phyloP scores from a whole-genome alignment of 2,113 vertebrate genomes.

The Apteryx mantelli region DNA sequence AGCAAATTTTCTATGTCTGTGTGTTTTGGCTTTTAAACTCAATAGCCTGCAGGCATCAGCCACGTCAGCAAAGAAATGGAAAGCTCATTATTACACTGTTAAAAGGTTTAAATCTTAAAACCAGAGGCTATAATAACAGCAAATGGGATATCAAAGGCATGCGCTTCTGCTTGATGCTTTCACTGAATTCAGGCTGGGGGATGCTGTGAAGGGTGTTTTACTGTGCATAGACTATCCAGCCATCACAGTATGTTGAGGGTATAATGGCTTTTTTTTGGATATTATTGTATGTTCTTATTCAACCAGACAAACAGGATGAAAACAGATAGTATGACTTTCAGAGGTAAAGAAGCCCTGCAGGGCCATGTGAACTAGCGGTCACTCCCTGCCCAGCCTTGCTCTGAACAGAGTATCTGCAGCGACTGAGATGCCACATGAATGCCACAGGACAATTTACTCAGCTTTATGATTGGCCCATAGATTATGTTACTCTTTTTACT shows the following conservation, averaged over 20 bases:
- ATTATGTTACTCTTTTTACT: neutral
- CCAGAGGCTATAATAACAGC: slow-evolving; percentile 45
- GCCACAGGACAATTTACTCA: neutral
- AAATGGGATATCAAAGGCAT: slow-evolving; percentile 19
- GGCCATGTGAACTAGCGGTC: neutral
- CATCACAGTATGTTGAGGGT: neutral
- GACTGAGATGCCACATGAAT: neutral
- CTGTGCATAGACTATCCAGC: slow-evolving; percentile 16
- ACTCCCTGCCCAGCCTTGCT: neutral
- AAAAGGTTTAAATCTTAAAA: slow-evolving; percentile 49
- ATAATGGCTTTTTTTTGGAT: neutral
- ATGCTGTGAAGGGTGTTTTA: slow-evolving; percentile 42
- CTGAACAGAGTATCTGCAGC: neutral
- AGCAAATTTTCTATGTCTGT: slow-evolving; percentile 31
- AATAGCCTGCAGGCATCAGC: slow-evolving; percentile 28
- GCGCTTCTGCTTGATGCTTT: slow-evolving; percentile 28
- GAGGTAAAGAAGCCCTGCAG: neutral
- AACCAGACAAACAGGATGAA: neutral
- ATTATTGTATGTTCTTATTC: neutral
- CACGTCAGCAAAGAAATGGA: slow-evolving; percentile 40
- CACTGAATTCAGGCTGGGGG: neutral
- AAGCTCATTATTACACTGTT: slow-evolving; percentile 39
- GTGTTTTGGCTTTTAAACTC: slow-evolving; percentile 58
- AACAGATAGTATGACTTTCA: neutral
- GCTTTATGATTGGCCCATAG: neutral